Evolutionary conservation across 2,888 invertebrate genomes (phyloP).

Genomic region (Oxyscelio sp.): DNA sequence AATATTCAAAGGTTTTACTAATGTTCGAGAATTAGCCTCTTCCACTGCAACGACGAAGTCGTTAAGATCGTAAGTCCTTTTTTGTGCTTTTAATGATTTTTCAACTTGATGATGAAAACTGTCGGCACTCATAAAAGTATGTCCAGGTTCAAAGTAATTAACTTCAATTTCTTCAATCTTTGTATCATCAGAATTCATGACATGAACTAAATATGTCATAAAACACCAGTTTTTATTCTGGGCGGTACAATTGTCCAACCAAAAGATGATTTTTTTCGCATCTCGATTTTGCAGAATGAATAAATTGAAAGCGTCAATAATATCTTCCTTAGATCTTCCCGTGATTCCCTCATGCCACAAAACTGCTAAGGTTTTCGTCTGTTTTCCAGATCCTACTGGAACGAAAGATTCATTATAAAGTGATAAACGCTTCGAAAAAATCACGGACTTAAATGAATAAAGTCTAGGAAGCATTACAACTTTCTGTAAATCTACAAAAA

Average conservation of each 20-base stretch:
- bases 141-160: constrained; percentile 47
- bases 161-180: constrained; percentile 19
- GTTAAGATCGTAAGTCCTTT: constrained; percentile 24
- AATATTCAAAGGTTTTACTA: constrained; percentile 29
- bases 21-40: constrained; percentile 31
- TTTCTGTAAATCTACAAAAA: constrained; percentile 48
- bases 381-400: constrained; percentile 18
- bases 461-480: constrained; percentile 43
- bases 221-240: constrained; percentile 50
- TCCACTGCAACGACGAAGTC: constrained; percentile 20
- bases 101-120: constrained; percentile 60
- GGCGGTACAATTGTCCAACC: constrained; percentile 44
- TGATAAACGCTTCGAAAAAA: constrained; percentile 23
- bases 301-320: constrained; percentile 10
- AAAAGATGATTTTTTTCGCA: constrained; percentile 28
- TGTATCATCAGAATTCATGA: constrained; percentile 4
- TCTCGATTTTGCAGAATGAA: constrained; percentile 9
- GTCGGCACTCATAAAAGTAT: constrained; percentile 55
- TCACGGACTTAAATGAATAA: constrained; percentile 29
- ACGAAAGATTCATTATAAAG: constrained; percentile 45
- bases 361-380: constrained; percentile 15
- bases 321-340: constrained; percentile 32
- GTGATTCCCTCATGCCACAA: constrained; percentile 33
- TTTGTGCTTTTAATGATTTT: constrained; percentile 44
- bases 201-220: constrained; percentile 20